Conservation (phyloP, 2,113 vertebrate species). For the Carassius auratus region DNA sequence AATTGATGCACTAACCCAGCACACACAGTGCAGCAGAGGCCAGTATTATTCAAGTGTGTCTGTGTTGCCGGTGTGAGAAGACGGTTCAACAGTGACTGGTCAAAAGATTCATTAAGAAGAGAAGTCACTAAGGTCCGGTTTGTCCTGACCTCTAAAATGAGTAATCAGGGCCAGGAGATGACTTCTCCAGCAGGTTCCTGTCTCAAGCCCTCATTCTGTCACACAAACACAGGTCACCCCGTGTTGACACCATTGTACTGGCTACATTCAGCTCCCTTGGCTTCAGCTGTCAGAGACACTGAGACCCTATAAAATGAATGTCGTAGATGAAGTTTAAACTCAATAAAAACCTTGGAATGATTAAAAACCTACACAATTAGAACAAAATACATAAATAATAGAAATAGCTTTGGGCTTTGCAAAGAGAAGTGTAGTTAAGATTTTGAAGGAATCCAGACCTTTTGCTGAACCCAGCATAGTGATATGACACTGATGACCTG, state of each 20-base stretch:
- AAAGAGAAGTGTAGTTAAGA: background rate
- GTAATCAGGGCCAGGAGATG: conserved; percentile 58
- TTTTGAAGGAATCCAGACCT: background rate
- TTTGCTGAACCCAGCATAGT: background rate
- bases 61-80: conserved; percentile 27
- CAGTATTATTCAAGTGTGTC: conserved; percentile 32
- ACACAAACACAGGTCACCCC: conserved; percentile 47
- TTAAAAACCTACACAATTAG: background rate
- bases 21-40: conserved; percentile 9
- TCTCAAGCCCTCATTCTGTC: conserved; percentile 62
- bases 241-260: conserved; percentile 48
- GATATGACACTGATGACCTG: background rate
- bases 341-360: background rate
- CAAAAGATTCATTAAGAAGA: conserved; percentile 61
- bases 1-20: background rate
- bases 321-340: background rate
- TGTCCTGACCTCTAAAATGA: conserved; percentile 64
- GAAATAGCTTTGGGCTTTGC: background rate
- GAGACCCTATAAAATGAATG: background rate
- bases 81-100: conserved; percentile 37
- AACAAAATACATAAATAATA: background rate
- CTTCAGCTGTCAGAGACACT: background rate
- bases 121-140: conserved; percentile 50
- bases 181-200: conserved; percentile 52
- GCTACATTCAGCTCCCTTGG: background rate